Evolutionary conservation across 2,888 invertebrate genomes (phyloP).

Genomic region (Mythimna vitellina): DNA sequence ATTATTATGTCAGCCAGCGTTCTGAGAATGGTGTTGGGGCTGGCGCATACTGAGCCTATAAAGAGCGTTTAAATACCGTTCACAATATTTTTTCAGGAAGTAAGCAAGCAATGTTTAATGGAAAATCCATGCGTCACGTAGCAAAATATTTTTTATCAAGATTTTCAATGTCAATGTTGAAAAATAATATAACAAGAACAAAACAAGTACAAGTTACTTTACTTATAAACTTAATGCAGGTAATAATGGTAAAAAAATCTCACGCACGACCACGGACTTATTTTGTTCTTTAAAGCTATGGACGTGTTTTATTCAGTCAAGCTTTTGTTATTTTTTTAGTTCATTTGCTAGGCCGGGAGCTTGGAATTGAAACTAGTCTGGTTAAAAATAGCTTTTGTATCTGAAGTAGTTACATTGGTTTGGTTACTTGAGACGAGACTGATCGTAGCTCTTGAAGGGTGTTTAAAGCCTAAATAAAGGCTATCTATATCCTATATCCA

Average conservation of each 20-base stretch:
- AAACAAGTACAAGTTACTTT: slow-evolving; percentile 9
- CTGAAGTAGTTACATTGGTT: slow-evolving; percentile 11
- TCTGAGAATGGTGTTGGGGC: too few relatives aligned
- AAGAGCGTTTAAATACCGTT: not conserved
- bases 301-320: slow-evolving; percentile 4
- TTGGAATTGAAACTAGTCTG: slow-evolving; percentile 32
- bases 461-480: too few relatives aligned
- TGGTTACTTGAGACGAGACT: not conserved
- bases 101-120: not conserved
- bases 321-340: slow-evolving; percentile 23
- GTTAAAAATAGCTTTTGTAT: slow-evolving; percentile 50
- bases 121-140: slow-evolving; percentile 16
- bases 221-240: not conserved
- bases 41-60: too few relatives aligned
- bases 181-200: slow-evolving; percentile 7
- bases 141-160: slow-evolving; percentile 16
- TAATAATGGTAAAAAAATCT: slow-evolving; percentile 23
- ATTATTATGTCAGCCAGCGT: too few relatives aligned
- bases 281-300: slow-evolving; percentile 20
- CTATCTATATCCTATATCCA: too few relatives aligned
- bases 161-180: slow-evolving; percentile 44
- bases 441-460: not conserved
- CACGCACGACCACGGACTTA: slow-evolving; percentile 15
- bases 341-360: slow-evolving; percentile 20
- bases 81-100: slow-evolving; percentile 28